Conservation (phyloP, 2,888 invertebrate species). For the Sympetrum striolatum region DNA sequence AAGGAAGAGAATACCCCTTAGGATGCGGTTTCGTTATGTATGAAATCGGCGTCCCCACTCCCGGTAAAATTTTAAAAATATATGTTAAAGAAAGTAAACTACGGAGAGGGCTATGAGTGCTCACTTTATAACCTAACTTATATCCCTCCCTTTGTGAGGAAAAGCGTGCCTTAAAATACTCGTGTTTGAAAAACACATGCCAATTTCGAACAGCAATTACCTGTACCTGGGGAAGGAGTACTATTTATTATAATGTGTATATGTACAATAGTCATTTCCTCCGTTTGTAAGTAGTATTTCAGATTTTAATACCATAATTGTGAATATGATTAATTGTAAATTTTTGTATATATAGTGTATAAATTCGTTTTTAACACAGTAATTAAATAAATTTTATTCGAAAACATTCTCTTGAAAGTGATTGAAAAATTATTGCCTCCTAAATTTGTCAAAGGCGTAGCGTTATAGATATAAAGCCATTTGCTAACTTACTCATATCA, state of each 20-base stretch:
- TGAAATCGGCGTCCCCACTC: neutral
- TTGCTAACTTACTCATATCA: no score
- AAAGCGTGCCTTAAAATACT: constrained; percentile 44
- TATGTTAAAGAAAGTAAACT: neutral
- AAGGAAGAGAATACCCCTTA: neutral
- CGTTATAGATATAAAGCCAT: neutral
- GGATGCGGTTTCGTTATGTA: neutral
- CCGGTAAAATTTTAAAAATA: neutral
- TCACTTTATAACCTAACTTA: neutral
- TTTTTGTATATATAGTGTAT: constrained; percentile 39
- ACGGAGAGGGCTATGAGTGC: neutral
- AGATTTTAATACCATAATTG: constrained; percentile 25
- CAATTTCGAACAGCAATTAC: constrained; percentile 34
- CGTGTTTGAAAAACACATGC: constrained; percentile 42
- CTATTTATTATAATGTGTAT: constrained; percentile 43
- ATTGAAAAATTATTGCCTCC: no score
- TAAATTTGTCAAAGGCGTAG: no score
- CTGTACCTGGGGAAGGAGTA: constrained; percentile 40
- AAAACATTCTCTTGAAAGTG: neutral
- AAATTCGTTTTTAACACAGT: constrained; percentile 21
- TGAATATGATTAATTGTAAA: constrained; percentile 39
- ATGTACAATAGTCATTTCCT: constrained; percentile 36
- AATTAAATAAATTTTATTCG: constrained; percentile 40
- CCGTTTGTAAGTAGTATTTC: constrained; percentile 41
- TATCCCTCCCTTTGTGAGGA: constrained; percentile 19